phyloP scores from a whole-genome alignment of 2,888 invertebrate genomes.

The Urechis unicinctus region DNA sequence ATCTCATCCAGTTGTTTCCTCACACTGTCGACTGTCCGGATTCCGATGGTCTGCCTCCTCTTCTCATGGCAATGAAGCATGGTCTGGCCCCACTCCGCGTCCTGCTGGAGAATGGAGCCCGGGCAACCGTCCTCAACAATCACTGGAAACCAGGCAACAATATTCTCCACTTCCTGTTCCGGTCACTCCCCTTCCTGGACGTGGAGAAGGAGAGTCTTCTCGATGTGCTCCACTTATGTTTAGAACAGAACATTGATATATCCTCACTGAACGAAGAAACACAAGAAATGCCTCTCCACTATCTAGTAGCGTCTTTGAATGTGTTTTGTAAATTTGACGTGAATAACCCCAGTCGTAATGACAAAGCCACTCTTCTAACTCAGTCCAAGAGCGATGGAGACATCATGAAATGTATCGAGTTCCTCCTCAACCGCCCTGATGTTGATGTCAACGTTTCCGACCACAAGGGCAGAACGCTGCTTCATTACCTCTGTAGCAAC shows the following conservation, averaged over 20 bases:
- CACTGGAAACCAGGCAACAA: slow-evolving; percentile 10
- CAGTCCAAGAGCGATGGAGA: background rate
- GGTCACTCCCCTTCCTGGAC: slow-evolving; percentile 5
- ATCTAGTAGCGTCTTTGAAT: background rate
- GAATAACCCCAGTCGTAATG: background rate
- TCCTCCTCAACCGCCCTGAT: background rate
- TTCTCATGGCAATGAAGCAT: slow-evolving; percentile 15
- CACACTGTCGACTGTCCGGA: slow-evolving; percentile 7
- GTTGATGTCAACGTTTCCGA: background rate
- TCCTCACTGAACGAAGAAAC: slow-evolving; percentile 3
- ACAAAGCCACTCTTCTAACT: background rate
- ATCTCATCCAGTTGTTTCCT: slow-evolving; percentile 10
- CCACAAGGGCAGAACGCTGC: background rate
- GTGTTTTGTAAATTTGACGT: background rate
- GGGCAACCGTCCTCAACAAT: slow-evolving; percentile 2
- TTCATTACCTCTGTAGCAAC: background rate
- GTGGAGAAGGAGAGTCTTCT: background rate
- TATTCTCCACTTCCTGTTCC: slow-evolving; percentile 12
- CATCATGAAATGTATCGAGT: background rate
- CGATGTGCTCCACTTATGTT: slow-evolving; percentile 4
- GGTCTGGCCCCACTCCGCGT: slow-evolving; percentile 7
- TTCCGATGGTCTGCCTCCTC: slow-evolving; percentile 12
- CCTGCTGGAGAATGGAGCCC: slow-evolving; percentile 5
- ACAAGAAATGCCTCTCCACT: slow-evolving; percentile 6
- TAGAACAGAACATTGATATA: slow-evolving; percentile 7